phyloP scores from a whole-genome alignment of 2,888 invertebrate genomes.

The Stenchaetothrips biformis region DNA sequence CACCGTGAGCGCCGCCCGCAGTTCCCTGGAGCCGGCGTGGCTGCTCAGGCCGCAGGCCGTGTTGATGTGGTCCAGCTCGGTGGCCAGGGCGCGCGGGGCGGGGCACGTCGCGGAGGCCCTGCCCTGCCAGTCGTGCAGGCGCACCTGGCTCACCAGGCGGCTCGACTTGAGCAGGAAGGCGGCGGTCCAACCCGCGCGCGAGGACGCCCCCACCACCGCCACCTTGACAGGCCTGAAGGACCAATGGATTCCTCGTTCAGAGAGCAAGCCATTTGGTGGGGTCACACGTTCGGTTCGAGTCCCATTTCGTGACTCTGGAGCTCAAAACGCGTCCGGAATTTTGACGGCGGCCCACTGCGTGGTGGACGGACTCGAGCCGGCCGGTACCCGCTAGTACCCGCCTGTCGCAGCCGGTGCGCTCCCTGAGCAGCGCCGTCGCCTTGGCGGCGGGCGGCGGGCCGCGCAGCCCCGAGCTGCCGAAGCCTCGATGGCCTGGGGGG shows the following conservation, averaged over 20 bases:
- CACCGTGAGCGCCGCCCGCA: background rate
- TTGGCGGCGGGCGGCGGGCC: constrained; percentile 6
- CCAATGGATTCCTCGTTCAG: too few species aligned
- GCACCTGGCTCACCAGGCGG: background rate
- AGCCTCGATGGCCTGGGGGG: background rate
- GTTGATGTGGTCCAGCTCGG: background rate
- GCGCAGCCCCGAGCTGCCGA: background rate
- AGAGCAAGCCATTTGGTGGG: too few species aligned
- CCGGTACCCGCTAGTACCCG: too few species aligned
- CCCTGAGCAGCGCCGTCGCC: background rate
- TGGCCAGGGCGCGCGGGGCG: background rate
- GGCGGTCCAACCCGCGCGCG: background rate
- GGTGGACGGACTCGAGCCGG: too few species aligned
- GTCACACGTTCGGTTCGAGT: too few species aligned
- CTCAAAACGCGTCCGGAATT: too few species aligned
- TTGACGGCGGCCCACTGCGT: too few species aligned
- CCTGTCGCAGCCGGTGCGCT: background rate
- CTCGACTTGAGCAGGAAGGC: constrained; percentile 10
- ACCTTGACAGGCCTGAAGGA: background rate
- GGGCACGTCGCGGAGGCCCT: background rate
- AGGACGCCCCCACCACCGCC: constrained; percentile 15
- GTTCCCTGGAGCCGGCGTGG: constrained; percentile 13
- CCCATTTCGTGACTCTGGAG: too few species aligned
- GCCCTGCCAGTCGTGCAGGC: constrained; percentile 16
- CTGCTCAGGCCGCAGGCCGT: constrained; percentile 1